Conservation (phyloP, 2,888 invertebrate genomes). For the Noctua comes region DNA sequence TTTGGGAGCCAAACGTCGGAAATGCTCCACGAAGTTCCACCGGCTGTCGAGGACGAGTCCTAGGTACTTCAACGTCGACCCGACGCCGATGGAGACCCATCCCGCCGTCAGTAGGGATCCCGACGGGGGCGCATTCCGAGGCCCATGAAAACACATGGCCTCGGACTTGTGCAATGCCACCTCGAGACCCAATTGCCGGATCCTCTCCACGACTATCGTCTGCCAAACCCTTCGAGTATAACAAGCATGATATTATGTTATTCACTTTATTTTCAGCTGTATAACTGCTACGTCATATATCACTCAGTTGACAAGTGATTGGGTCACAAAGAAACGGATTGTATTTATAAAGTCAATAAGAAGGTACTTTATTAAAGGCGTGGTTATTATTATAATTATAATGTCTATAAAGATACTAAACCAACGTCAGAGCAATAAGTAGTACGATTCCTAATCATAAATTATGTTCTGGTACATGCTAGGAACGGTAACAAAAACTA, state of each 20-base stretch:
- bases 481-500: constrained; percentile 11
- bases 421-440: constrained; percentile 10
- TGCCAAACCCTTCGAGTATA: not conserved
- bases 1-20: too few relatives aligned
- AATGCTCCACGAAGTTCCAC: too few relatives aligned
- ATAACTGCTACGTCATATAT: not conserved
- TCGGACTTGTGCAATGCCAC: too few relatives aligned
- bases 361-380: constrained; percentile 10
- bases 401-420: constrained; percentile 1
- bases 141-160: too few relatives aligned
- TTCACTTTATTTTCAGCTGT: not conserved
- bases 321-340: constrained; percentile 6
- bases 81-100: too few relatives aligned
- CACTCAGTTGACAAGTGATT: constrained; percentile 1
- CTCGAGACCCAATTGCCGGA: too few relatives aligned
- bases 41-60: too few relatives aligned
- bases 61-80: too few relatives aligned
- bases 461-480: not conserved
- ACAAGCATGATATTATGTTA: not conserved
- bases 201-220: too few relatives aligned
- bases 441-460: constrained; percentile 19
- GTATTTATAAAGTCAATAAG: constrained; percentile 9
- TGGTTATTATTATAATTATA: constrained; percentile 15
- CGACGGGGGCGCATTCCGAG: too few relatives aligned
- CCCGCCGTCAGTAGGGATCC: too few relatives aligned